These are phyloP conservation scores for Sepiola atlantica DNA, from an alignment of 2,888 invertebrate species.

Conservation along the genomic window DNA sequence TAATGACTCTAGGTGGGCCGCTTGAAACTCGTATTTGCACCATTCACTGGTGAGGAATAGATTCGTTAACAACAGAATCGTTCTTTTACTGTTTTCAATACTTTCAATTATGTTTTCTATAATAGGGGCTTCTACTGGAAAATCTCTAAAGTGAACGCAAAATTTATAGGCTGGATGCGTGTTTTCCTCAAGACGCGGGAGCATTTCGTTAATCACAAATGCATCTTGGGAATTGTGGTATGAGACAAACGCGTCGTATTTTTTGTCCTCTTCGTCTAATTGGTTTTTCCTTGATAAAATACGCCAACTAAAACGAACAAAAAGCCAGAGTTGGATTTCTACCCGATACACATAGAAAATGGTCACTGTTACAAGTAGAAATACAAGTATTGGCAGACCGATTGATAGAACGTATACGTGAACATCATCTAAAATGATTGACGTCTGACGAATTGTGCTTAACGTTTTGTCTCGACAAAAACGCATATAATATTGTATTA, in stretches of 20 bases:
- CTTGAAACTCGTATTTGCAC: constrained; percentile 91
- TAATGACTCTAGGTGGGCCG: constrained; percentile 86
- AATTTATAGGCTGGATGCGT: constrained; percentile 83
- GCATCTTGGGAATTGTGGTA: constrained; percentile 86
- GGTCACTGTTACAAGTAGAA: not conserved
- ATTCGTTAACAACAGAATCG: constrained; percentile 90
- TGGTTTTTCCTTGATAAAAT: not conserved
- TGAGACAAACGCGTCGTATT: constrained; percentile 91
- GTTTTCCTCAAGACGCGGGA: constrained; percentile 84
- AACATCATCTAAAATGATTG: not conserved
- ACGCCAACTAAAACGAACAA: not conserved
- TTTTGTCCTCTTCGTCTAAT: constrained; percentile 50
- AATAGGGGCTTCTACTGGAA: constrained; percentile 76
- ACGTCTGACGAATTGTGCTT: not conserved
- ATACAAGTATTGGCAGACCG: not conserved
- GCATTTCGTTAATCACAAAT: constrained; percentile 88
- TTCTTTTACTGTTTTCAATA: constrained; percentile 87
- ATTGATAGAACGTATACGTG: not conserved
- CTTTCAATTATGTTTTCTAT: constrained; percentile 91
- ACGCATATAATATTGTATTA: not conserved
- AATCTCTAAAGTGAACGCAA: constrained; percentile 64
- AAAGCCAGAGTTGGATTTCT: not conserved
- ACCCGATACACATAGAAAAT: not conserved
- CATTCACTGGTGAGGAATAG: constrained; percentile 93
- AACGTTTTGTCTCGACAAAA: not conserved